Conservation (phyloP, 2,888 invertebrate species). For the Phengaris alcon region DNA sequence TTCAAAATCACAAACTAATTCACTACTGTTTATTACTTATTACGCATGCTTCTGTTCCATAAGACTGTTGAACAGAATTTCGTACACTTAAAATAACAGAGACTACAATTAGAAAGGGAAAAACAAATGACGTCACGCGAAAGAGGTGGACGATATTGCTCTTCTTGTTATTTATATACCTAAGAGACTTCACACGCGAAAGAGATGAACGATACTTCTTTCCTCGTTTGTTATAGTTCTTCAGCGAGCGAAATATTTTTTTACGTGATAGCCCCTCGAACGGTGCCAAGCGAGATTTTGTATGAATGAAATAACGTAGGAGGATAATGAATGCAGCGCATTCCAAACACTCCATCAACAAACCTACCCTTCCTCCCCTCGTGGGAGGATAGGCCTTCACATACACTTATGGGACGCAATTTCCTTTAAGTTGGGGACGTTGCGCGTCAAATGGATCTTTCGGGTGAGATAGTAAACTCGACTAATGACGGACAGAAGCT, state of each 20-base stretch:
- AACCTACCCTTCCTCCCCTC: neutral
- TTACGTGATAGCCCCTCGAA: constrained; percentile 1
- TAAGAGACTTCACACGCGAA: neutral
- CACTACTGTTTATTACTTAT: neutral
- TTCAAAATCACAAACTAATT: too few relatives aligned
- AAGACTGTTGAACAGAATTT: neutral
- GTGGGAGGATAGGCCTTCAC: constrained; percentile 24
- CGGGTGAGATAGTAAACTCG: constrained; percentile 16
- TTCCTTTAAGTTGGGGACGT: constrained; percentile 23
- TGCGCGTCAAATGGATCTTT: constrained; percentile 18
- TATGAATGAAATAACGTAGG: constrained; percentile 9
- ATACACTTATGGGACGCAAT: constrained; percentile 28
- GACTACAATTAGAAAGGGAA: neutral
- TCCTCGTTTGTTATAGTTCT: neutral
- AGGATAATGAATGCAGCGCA: constrained; percentile 26
- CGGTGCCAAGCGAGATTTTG: constrained; percentile 5
- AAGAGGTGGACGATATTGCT: neutral
- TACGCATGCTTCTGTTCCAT: neutral
- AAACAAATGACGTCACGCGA: constrained; percentile 8
- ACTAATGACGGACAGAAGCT: constrained; percentile 12
- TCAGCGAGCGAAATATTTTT: neutral
- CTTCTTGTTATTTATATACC: neutral
- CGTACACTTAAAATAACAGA: neutral
- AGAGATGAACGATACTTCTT: neutral
- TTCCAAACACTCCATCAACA: constrained; percentile 24